These are phyloP conservation scores for Enteromius viviparus DNA, from an alignment of 2,797 vertebrate genomes.

Conservation along the genomic window DNA sequence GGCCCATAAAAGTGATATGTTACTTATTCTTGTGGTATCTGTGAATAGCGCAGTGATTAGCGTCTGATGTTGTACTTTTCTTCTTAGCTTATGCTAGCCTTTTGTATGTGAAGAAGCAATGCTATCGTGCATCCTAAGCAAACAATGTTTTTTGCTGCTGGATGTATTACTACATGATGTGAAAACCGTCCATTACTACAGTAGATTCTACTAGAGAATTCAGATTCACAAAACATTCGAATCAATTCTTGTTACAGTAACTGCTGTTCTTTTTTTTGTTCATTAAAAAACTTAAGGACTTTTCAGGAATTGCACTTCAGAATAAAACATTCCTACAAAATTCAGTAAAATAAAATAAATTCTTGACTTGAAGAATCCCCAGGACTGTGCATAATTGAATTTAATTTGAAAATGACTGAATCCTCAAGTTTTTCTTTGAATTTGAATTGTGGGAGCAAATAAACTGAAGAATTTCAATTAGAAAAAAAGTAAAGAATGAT, in stretches of 20 bases:
- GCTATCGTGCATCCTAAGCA: neutral
- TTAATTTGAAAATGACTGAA: neutral
- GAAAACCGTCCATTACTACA: neutral
- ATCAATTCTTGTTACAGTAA: neutral
- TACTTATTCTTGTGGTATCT: conserved; percentile 66
- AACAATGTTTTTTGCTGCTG: conserved; percentile 2
- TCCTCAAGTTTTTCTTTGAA: neutral
- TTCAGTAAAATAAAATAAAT: neutral
- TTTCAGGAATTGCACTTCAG: neutral
- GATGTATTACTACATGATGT: conserved; percentile 69
- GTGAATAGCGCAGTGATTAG: conserved; percentile 66
- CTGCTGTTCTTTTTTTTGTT: neutral
- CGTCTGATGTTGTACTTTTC: conserved; percentile 64
- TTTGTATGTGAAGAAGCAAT: conserved; percentile 58
- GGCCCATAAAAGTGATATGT: conserved; percentile 70
- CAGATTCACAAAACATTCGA: neutral
- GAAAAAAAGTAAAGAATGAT: neutral
- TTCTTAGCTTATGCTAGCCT: conserved; percentile 55
- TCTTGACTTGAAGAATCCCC: neutral
- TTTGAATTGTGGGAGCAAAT: neutral
- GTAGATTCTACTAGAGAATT: neutral
- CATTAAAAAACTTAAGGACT: neutral
- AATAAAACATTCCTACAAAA: neutral
- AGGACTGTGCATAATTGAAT: neutral
- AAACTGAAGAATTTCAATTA: neutral